Percentiles rank a stretch among this genome's conserved stretches.
phyloP scores from a whole-genome alignment of 2,797 vertebrate genomes.

The Poeciliopsis infans region DNA sequence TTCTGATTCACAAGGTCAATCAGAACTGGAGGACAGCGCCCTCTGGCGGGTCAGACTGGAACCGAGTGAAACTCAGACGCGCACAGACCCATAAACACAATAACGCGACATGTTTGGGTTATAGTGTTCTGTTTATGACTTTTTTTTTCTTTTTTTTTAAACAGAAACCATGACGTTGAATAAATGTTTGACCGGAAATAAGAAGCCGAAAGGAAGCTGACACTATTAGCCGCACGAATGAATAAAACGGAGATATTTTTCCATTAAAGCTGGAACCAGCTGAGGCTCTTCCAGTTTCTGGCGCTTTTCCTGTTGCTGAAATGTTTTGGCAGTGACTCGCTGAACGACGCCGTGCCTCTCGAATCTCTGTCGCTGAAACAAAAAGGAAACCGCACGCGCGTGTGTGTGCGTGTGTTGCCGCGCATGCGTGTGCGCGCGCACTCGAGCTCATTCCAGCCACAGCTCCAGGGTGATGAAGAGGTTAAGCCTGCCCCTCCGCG shows the following conservation, averaged over 20 bases:
- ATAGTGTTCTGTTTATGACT: not conserved
- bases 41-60: not conserved
- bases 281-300: not conserved
- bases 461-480: slow-evolving; percentile 72
- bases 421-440: not conserved
- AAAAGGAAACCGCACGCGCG: not conserved
- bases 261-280: not conserved
- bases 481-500: slow-evolving; percentile 65
- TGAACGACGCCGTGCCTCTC: not conserved
- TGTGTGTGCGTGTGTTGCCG: not conserved
- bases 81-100: not conserved
- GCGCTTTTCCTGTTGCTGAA: not conserved
- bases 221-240: not conserved
- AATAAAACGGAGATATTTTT: not conserved
- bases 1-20: not conserved
- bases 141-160: not conserved
- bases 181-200: not conserved
- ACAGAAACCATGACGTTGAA: not conserved
- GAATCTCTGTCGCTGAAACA: slow-evolving; percentile 8
- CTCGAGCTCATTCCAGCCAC: slow-evolving; percentile 43
- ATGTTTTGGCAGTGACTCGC: not conserved
- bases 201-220: not conserved
- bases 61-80: not conserved
- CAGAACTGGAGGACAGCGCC: not conserved
- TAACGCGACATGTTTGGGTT: not conserved